phyloP scores from a whole-genome alignment of 2,888 invertebrate genomes.

The Desoria tigrina region DNA sequence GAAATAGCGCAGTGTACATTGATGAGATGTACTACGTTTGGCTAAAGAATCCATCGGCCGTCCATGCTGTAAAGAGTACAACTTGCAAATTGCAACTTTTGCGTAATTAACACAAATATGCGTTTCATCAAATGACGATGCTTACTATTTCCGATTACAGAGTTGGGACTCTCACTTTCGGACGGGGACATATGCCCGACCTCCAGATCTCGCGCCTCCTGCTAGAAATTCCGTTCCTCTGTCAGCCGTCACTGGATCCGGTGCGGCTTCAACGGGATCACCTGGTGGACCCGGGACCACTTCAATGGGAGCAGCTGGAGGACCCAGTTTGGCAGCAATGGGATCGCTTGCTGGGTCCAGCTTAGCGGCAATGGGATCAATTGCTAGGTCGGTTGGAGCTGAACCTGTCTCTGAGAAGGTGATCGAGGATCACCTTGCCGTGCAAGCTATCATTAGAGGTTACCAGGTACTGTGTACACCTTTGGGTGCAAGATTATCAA shows the following conservation, averaged over 20 bases:
- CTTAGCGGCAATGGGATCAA: too few species aligned
- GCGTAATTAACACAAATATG: too few species aligned
- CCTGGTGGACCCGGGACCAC: too few species aligned
- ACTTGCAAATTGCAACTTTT: too few species aligned
- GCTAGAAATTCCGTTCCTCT: constrained; percentile 70
- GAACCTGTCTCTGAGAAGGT: constrained; percentile 67
- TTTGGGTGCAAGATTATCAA: too few species aligned
- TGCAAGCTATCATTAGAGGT: constrained; percentile 97
- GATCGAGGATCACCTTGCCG: constrained; percentile 96
- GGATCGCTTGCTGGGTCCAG: too few species aligned
- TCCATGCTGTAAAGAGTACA: constrained; percentile 93
- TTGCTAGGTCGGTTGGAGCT: too few species aligned
- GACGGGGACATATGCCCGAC: constrained; percentile 76
- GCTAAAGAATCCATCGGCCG: constrained; percentile 89
- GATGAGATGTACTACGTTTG: constrained; percentile 99
- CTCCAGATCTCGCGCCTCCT: constrained; percentile 71
- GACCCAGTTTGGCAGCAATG: too few species aligned
- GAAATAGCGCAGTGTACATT: constrained; percentile 89
- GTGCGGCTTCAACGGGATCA: constrained; percentile 56
- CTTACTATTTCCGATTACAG: constrained; percentile 56
- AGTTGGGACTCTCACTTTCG: constrained; percentile 94
- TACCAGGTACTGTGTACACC: constrained; percentile 99
- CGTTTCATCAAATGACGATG: too few species aligned
- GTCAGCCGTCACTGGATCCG: constrained; percentile 62
- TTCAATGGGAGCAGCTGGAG: constrained; percentile 54